Conservation (phyloP, 2,888 invertebrate species). For the Tuta absoluta region DNA sequence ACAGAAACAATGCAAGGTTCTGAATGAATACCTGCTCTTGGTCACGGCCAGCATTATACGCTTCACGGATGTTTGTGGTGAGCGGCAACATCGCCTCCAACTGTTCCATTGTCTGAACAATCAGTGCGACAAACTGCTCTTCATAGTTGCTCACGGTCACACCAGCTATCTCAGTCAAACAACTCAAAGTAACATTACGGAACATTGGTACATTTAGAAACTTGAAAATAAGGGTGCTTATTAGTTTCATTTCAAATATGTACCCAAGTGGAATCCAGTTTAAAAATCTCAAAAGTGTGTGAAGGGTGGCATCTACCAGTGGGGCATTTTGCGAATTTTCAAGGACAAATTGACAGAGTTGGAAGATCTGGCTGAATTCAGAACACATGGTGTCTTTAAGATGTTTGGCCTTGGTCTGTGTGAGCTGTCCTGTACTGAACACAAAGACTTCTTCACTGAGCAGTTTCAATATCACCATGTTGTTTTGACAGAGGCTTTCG, state of each 20-base stretch:
- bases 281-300: conserved; percentile 96
- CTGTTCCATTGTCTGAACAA: conserved; percentile 95
- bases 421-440: conserved; percentile 98
- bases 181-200: conserved; percentile 98
- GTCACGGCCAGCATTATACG: conserved; percentile 96
- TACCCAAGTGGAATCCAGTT: conserved; percentile 99
- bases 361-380: conserved; percentile 99
- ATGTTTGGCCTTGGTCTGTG: conserved; percentile 99
- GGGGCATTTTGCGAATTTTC: conserved; percentile 99
- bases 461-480: conserved; percentile 98
- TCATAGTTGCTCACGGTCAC: conserved; percentile 95
- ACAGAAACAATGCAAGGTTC: conserved; percentile 97
- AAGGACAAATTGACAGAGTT: conserved; percentile 98
- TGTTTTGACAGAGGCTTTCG: conserved; percentile 99
- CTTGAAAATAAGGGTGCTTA: conserved; percentile 96
- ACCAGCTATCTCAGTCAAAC: conserved; percentile 98
- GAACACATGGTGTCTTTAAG: conserved; percentile 99
- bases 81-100: conserved; percentile 95
- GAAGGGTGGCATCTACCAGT: conserved; percentile 96
- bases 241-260: conserved; percentile 99
- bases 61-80: conserved; percentile 94
- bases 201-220: conserved; percentile 99
- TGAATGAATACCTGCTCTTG: conserved; percentile 99
- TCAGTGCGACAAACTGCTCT: conserved; percentile 94
- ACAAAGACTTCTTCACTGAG: conserved; percentile 99